These are phyloP conservation scores for Dendroctonus ponderosae DNA, from an alignment of 1,140 invertebrate genomes.

Conservation along the genomic window DNA sequence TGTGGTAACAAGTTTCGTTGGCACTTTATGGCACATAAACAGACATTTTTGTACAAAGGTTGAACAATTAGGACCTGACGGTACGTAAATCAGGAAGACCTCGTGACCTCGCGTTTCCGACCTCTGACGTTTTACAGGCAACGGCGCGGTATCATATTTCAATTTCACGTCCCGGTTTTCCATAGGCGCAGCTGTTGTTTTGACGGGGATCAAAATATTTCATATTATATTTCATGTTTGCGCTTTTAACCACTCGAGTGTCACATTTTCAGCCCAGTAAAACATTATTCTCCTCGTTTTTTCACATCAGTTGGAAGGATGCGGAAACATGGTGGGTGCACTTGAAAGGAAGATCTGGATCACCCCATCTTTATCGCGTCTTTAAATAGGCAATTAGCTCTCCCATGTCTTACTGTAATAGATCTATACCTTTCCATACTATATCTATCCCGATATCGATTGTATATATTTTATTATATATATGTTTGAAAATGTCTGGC, in stretches of 20 bases:
- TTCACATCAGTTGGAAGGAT: neutral
- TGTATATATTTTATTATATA: too few species aligned
- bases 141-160: constrained; percentile 15
- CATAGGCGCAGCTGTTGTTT: constrained; percentile 17
- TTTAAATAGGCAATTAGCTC: too few species aligned
- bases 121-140: constrained; percentile 8
- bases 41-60: constrained; percentile 16
- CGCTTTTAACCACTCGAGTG: neutral
- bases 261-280: neutral
- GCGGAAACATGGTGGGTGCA: too few species aligned
- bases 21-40: constrained; percentile 11
- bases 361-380: too few species aligned
- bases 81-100: constrained; percentile 20
- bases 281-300: neutral
- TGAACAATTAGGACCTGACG: constrained; percentile 13
- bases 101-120: constrained; percentile 18
- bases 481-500: too few species aligned
- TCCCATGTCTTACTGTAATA: too few species aligned
- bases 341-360: neutral
- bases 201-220: constrained; percentile 17
- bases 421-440: too few species aligned
- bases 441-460: too few species aligned
- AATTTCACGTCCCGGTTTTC: constrained; percentile 11
- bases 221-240: neutral
- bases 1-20: constrained; percentile 4